These are phyloP conservation scores for Mactromeris polynyma DNA, from an alignment of 2,888 invertebrate species.

Conservation along the genomic window DNA sequence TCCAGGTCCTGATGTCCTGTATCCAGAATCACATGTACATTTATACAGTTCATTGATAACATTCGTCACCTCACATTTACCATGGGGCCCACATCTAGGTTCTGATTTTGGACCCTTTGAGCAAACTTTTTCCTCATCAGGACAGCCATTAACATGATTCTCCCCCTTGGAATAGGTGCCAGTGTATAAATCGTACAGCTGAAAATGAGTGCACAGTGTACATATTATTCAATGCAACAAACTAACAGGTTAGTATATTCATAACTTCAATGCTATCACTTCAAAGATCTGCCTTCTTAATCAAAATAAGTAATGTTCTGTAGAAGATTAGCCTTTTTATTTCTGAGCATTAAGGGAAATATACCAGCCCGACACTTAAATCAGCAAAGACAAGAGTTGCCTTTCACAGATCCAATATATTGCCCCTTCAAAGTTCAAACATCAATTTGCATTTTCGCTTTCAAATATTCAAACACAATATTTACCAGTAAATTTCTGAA, in stretches of 20 bases:
- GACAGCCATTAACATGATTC: constrained; percentile 91
- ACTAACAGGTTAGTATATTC: neutral
- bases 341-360: no score
- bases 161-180: constrained; percentile 90
- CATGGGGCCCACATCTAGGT: constrained; percentile 79
- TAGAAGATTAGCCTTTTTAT: no score
- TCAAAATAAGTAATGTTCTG: no score
- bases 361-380: no score
- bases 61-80: constrained; percentile 88
- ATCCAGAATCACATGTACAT: constrained; percentile 98
- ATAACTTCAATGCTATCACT: no score
- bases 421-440: no score
- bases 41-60: constrained; percentile 89
- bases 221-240: neutral
- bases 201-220: constrained; percentile 70
- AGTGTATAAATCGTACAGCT: constrained; percentile 95
- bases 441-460: no score
- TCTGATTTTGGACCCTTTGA: constrained; percentile 81
- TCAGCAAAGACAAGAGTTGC: no score
- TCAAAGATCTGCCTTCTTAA: no score
- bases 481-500: no score
- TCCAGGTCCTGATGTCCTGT: constrained; percentile 89
- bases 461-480: no score
- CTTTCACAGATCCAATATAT: no score
- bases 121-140: constrained; percentile 96